Conservation (phyloP, 2,888 invertebrate genomes). For the Hydraecia micacea region DNA sequence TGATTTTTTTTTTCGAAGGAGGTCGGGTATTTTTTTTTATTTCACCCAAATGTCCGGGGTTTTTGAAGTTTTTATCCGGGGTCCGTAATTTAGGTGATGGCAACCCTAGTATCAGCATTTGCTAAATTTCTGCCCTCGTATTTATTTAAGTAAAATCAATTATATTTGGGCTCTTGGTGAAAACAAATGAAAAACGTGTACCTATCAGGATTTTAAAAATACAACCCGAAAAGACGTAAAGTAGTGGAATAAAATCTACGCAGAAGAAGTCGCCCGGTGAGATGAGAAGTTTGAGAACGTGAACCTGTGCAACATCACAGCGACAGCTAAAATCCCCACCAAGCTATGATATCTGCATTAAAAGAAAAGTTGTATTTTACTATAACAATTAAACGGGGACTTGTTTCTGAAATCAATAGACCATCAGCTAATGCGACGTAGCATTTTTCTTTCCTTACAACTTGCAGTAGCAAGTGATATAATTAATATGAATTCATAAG, state of each 20-base stretch:
- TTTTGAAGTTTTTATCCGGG: too few relatives aligned
- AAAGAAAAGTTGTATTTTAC: constrained; percentile 2
- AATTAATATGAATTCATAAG: constrained; percentile 41
- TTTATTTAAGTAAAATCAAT: background rate
- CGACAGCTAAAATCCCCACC: too few relatives aligned
- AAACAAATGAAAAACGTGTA: background rate
- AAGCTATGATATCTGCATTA: background rate
- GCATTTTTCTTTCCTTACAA: constrained; percentile 29
- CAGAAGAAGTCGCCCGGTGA: background rate
- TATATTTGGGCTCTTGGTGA: background rate
- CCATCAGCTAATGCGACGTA: constrained; percentile 5
- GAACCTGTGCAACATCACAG: background rate
- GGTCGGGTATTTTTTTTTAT: too few relatives aligned
- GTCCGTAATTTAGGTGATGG: too few relatives aligned
- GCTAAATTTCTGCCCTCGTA: background rate
- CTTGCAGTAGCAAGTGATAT: constrained; percentile 10
- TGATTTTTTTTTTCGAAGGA: too few relatives aligned
- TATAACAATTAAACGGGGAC: background rate
- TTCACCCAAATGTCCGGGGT: too few relatives aligned
- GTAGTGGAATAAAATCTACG: background rate
- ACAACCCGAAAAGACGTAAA: background rate
- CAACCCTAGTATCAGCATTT: background rate
- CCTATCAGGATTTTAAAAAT: background rate
- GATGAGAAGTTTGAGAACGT: background rate
- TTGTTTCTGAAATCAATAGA: constrained; percentile 5